Percentiles rank a stretch among this genome's conserved stretches.
These are phyloP conservation scores for Oligia strigilis DNA, from an alignment of 2,888 invertebrate genomes.

Conservation along the genomic window DNA sequence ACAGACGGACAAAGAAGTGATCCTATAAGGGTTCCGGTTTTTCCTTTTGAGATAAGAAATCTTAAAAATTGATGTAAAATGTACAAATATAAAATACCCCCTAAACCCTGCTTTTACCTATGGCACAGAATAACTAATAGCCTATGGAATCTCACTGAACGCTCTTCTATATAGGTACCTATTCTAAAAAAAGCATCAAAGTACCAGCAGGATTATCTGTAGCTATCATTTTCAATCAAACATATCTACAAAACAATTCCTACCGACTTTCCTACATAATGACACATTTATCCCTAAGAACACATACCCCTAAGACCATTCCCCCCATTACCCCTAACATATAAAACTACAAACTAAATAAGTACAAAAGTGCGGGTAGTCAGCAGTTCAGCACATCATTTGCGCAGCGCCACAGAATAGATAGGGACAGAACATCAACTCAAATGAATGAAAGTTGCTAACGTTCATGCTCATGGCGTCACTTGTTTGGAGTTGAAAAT, in stretches of 20 bases:
- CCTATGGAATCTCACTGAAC: background rate
- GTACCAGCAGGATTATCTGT: background rate
- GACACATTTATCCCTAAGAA: background rate
- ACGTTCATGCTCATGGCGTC: too few relatives aligned
- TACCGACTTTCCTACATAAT: background rate
- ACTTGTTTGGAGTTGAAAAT: too few relatives aligned
- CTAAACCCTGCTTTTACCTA: background rate
- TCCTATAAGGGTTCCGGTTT: too few relatives aligned
- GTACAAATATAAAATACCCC: background rate
- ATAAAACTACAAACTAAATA: conserved; percentile 54
- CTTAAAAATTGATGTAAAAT: background rate
- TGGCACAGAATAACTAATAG: too few relatives aligned
- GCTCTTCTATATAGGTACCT: background rate
- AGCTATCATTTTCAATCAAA: background rate
- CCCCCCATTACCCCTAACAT: conserved; percentile 23
- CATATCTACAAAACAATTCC: background rate
- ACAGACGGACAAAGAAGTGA: background rate
- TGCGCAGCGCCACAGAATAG: conserved; percentile 22
- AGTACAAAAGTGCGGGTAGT: conserved; percentile 42
- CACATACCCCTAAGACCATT: conserved; percentile 4
- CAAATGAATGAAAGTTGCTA: too few relatives aligned
- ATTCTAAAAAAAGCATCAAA: background rate
- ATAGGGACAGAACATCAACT: conserved; percentile 7
- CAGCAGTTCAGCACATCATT: conserved; percentile 60
- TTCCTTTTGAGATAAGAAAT: background rate